Conservation (phyloP, 2,113 vertebrate genomes). For the Micronycteris hirsuta region DNA sequence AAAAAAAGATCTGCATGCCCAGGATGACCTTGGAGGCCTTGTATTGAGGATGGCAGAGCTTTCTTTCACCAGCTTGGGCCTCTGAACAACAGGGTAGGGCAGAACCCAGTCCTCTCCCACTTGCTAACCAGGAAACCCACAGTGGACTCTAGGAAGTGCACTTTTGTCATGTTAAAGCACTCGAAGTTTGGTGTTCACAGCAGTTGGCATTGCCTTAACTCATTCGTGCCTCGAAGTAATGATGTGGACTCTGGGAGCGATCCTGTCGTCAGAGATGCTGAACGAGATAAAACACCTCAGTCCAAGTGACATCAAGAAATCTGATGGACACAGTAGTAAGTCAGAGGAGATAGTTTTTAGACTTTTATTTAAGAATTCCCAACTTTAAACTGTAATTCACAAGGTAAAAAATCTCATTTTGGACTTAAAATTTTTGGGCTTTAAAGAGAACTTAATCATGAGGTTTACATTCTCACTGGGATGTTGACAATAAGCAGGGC, state of each 20-base stretch:
- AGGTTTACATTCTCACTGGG: constrained; percentile 18
- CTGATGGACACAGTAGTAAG: not conserved
- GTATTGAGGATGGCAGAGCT: not conserved
- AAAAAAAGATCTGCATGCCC: not conserved
- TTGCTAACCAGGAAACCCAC: not conserved
- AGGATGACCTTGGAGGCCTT: not conserved
- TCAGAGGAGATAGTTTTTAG: not conserved
- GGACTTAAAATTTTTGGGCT: not conserved
- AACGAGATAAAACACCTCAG: not conserved
- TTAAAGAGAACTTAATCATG: not conserved
- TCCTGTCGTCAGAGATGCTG: not conserved
- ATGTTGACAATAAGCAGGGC: not conserved
- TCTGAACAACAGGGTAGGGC: not conserved
- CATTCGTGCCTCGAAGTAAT: not conserved
- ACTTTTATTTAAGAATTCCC: not conserved
- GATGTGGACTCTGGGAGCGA: not conserved
- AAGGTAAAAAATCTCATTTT: not conserved
- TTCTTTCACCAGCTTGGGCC: not conserved
- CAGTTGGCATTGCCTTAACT: not conserved
- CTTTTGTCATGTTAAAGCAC: not conserved
- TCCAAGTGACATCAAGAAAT: not conserved
- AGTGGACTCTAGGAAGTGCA: not conserved
- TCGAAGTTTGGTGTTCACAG: not conserved
- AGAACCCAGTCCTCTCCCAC: rapidly evolving
- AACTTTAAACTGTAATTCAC: not conserved